Conservation (phyloP, 2,113 vertebrate species). For the Paramisgurnus dabryanus region DNA sequence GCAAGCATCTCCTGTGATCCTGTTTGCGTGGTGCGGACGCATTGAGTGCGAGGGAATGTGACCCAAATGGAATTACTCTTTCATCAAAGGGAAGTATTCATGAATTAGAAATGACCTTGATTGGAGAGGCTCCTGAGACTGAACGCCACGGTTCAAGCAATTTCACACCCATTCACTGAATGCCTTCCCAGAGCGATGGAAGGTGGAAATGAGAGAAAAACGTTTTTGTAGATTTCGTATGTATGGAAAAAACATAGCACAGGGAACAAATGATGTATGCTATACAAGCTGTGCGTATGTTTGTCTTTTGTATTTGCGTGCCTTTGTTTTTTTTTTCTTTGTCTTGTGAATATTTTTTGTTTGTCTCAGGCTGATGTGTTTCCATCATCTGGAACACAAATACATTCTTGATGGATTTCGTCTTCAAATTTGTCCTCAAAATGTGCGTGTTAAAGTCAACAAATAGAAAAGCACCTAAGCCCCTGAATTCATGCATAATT, state of each 20-base stretch:
- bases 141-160: constrained; percentile 43
- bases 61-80: constrained; percentile 64
- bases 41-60: constrained; percentile 60
- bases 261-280: constrained; percentile 22
- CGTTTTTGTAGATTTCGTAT: constrained; percentile 13
- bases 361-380: constrained; percentile 25
- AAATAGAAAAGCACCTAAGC: constrained; percentile 30
- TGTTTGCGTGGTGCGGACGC: constrained; percentile 34
- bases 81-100: constrained; percentile 57
- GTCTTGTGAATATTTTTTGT: constrained; percentile 33
- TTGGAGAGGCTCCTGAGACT: constrained; percentile 43
- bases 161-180: constrained; percentile 56
- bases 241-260: constrained; percentile 16
- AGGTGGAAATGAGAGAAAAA: neutral
- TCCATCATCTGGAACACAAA: constrained; percentile 38
- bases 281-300: neutral
- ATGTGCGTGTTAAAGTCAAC: constrained; percentile 22
- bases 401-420: constrained; percentile 29
- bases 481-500: constrained; percentile 48
- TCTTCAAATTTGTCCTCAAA: constrained; percentile 36
- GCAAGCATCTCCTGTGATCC: constrained; percentile 28
- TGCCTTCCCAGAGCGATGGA: neutral
- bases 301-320: constrained; percentile 24
- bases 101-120: constrained; percentile 62
- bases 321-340: neutral